Evolutionary conservation across 1,140 invertebrate genomes (phyloP).

Genomic region (Littorina saxatilis): DNA sequence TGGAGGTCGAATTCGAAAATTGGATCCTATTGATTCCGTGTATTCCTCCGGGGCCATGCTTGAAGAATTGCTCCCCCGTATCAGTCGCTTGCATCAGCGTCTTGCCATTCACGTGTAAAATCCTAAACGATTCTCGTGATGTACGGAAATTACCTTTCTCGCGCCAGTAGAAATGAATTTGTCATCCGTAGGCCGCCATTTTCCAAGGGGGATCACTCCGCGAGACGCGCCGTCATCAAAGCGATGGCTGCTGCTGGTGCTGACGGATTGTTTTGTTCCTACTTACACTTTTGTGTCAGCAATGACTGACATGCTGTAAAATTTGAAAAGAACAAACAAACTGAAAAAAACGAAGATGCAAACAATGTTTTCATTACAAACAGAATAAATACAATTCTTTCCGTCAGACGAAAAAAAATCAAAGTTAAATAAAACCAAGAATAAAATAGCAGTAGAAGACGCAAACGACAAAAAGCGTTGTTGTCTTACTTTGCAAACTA

Average conservation of each 20-base stretch:
- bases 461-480: no score
- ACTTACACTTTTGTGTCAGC: no score
- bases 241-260: no score
- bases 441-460: no score
- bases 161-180: slow-evolving; percentile 36
- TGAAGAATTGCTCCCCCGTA: slow-evolving; percentile 32
- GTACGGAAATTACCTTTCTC: slow-evolving; percentile 37
- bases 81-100: slow-evolving; percentile 37
- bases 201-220: slow-evolving; percentile 26
- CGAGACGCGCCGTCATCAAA: neutral
- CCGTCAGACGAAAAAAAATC: no score
- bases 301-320: no score
- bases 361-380: no score
- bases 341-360: no score
- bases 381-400: no score
- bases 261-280: neutral
- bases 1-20: slow-evolving; percentile 45
- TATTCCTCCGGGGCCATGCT: slow-evolving; percentile 19
- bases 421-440: no score
- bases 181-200: slow-evolving; percentile 22
- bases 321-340: no score
- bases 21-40: slow-evolving; percentile 29
- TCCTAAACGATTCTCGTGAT: slow-evolving; percentile 41
- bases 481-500: no score
- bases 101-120: slow-evolving; percentile 37